Percentiles rank a stretch among this genome's conserved stretches.
Conservation (phyloP, 2,113 vertebrate species). For the Tragelaphus scriptus region DNA sequence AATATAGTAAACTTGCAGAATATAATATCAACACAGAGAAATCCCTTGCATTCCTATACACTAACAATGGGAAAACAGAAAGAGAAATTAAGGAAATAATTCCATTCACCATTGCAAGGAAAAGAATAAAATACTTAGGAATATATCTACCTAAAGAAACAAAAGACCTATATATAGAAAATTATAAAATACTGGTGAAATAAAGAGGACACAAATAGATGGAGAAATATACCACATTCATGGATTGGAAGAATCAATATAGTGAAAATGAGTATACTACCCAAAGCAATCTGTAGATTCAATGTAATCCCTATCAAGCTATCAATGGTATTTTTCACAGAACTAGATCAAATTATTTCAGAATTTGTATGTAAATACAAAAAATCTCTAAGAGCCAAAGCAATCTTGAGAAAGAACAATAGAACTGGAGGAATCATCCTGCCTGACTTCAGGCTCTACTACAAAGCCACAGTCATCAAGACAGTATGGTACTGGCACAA, state of each 20-base stretch:
- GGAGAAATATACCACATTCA: neutral
- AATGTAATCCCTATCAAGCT: neutral
- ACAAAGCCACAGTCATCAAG: too few species aligned
- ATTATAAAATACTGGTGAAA: neutral
- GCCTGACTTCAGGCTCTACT: too few species aligned
- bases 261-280: neutral
- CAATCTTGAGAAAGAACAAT: too few species aligned
- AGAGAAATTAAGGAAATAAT: neutral
- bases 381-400: neutral
- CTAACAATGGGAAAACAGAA: neutral
- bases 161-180: neutral
- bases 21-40: neutral
- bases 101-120: neutral
- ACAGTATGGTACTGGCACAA: neutral
- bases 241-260: neutral
- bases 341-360: neutral
- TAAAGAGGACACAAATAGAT: neutral
- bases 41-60: neutral
- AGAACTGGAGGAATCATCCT: too few species aligned
- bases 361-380: neutral
- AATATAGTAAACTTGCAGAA: neutral
- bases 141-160: neutral
- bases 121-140: neutral
- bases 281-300: neutral
- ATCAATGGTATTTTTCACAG: neutral